phyloP scores from a whole-genome alignment of 1,140 invertebrate species.

The Brachionus asplanchnoidis region DNA sequence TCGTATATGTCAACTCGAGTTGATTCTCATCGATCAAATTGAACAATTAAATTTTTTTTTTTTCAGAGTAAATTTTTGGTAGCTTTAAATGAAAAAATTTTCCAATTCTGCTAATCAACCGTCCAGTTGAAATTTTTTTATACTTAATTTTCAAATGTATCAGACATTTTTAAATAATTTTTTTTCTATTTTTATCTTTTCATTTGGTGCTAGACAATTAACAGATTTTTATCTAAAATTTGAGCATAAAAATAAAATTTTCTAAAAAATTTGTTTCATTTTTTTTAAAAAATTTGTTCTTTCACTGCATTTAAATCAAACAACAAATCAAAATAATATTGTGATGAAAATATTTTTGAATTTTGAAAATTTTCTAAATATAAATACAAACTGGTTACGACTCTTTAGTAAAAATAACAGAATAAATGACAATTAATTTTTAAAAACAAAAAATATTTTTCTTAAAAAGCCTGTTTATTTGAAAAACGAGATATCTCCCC shows the following conservation, averaged over 20 bases:
- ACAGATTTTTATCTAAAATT: background rate
- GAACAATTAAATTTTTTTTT: background rate
- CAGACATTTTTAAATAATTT: background rate
- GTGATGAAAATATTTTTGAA: too few relatives aligned
- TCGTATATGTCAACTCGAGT: conserved; percentile 6
- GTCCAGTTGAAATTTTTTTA: conserved; percentile 4
- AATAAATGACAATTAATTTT: too few relatives aligned
- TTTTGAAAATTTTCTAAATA: too few relatives aligned
- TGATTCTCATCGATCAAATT: conserved; percentile 11
- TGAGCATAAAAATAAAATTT: background rate
- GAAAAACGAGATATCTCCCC: too few relatives aligned
- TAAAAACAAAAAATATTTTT: too few relatives aligned
- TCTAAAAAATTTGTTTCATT: background rate
- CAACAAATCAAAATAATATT: too few relatives aligned
- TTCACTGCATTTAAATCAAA: too few relatives aligned
- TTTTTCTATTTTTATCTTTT: background rate
- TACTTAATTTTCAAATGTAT: background rate
- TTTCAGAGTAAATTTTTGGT: background rate
- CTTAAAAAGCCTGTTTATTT: too few relatives aligned
- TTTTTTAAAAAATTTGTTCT: background rate
- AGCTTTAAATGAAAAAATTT: background rate
- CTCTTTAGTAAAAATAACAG: too few relatives aligned
- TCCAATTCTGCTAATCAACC: background rate
- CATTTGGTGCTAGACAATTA: conserved; percentile 20
- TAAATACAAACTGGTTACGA: too few relatives aligned